Evolutionary conservation across 2,888 invertebrate genomes (phyloP), one percentile per base, ranked within the genome.

Genomic region (Nemapogon koenigi): DNA sequence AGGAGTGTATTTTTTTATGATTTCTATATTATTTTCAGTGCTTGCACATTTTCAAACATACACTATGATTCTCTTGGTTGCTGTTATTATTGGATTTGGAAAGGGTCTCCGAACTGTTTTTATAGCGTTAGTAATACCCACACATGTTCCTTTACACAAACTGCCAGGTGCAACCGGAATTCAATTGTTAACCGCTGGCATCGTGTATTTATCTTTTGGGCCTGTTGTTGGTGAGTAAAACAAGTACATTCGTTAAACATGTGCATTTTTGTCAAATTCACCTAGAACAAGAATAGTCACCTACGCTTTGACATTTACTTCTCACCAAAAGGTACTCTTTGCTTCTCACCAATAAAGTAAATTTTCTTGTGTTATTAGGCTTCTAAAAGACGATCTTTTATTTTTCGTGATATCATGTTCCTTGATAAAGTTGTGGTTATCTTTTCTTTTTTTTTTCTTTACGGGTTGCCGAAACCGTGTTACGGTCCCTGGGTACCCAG

Each of bases 81-180:
- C 86, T 18, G 78, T 84, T 1, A 79, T 87, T 45, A 83, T 89
- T 43, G 89, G 89, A 0, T 81, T 85, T 41, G 87, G 87, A 14
- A 89, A 89, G 63, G 89, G 86, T 0, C 58, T 89, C 1, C 70
- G 88, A 39, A 89, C 89, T 3, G 86, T 89, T 4, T 89, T 89
- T 51, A 87, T 89, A 83, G 86, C 87, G 0, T 60, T 89, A 3
- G 87, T 88, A 8, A 87, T 89, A 49, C 88, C 89, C 2, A 82
- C 83, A 0, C 84, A 89, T 52, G 88, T 89, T 28, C 84, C 88
- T 1, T 53, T 89, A 10, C 83, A 85, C 43, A 82, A 86, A 41
- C 55, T 89, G 41, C 88, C 89, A 0, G 87, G 86, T 7, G 89
- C 89, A 2, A 81, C 86, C 1, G 89, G 89, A 1, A 65, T 89